Conservation (phyloP, 1,140 invertebrate genomes). For the Ridgeia piscesae region DNA sequence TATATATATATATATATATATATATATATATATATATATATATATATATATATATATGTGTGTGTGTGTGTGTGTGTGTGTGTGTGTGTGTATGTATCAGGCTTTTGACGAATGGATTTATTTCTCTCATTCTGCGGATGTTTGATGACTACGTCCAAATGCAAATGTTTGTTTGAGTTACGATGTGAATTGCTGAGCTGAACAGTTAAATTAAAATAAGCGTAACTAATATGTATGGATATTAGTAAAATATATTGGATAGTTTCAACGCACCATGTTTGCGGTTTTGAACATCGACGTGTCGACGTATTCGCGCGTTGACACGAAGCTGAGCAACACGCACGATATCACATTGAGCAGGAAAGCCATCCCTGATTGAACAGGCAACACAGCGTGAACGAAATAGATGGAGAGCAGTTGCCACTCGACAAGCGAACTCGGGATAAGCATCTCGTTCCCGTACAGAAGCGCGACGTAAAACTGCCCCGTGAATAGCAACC, state of each 20-base stretch:
- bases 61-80: too few relatives aligned
- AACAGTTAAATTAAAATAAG: too few relatives aligned
- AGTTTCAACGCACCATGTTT: neutral
- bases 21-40: too few relatives aligned
- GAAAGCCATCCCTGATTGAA: neutral
- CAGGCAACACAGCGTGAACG: neutral
- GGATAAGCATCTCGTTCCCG: neutral
- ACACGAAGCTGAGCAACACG: constrained; percentile 39
- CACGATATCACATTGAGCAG: neutral
- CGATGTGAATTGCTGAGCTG: too few relatives aligned
- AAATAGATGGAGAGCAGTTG: neutral
- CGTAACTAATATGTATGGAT: neutral
- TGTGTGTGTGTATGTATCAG: too few relatives aligned
- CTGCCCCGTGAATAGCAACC: constrained; percentile 67
- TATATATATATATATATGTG: too few relatives aligned
- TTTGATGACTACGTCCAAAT: too few relatives aligned
- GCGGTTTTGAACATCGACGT: neutral
- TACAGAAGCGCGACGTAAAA: constrained; percentile 50
- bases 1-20: too few relatives aligned
- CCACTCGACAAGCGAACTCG: constrained; percentile 9
- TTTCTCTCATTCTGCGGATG: too few relatives aligned
- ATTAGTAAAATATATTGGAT: neutral
- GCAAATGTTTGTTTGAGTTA: too few relatives aligned
- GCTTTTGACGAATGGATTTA: too few relatives aligned
- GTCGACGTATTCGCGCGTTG: constrained; percentile 59